phyloP scores from a whole-genome alignment of 2,888 invertebrate species.

The Tenthredo amoena region DNA sequence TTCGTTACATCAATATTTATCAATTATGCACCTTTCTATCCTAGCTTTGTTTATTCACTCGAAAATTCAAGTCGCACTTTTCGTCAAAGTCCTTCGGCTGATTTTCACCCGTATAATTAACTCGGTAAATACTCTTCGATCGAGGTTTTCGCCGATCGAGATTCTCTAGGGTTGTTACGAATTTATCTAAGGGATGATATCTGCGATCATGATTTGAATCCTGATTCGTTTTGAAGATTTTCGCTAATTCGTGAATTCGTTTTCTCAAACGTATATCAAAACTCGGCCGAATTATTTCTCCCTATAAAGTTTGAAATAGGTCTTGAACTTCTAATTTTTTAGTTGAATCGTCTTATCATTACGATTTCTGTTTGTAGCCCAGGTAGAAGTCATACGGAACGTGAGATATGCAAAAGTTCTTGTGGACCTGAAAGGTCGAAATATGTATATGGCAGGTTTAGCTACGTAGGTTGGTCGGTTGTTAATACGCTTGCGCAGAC shows the following conservation, averaged over 20 bases:
- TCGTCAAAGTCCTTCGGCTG: background rate
- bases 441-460: constrained; percentile 30
- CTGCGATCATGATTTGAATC: no score
- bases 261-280: no score
- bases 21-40: background rate
- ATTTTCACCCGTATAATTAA: background rate
- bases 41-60: background rate
- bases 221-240: background rate
- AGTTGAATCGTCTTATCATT: background rate
- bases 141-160: background rate
- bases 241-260: no score
- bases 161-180: background rate
- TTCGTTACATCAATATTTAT: background rate
- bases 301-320: background rate
- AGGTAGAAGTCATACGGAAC: background rate
- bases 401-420: constrained; percentile 15
- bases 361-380: background rate
- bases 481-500: constrained; percentile 44
- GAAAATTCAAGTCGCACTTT: background rate
- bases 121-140: background rate
- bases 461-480: constrained; percentile 31
- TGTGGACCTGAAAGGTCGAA: constrained; percentile 27
- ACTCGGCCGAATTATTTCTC: background rate
- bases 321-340: background rate
- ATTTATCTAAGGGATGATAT: background rate